Conservation (phyloP, 2,113 vertebrate genomes). For the Puma concolor region DNA sequence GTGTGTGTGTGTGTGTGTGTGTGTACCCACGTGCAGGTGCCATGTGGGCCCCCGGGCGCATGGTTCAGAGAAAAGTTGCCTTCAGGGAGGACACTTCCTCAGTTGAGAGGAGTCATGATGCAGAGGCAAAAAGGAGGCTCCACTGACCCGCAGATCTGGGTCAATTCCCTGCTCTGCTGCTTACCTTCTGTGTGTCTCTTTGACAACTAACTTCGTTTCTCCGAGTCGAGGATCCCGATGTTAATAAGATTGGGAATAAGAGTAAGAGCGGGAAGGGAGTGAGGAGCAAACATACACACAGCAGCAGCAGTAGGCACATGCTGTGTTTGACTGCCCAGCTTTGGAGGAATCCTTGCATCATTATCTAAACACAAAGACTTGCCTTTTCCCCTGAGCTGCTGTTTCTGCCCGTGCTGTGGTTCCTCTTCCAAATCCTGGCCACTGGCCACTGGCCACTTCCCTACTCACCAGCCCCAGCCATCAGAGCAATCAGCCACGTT, state of each 20-base stretch:
- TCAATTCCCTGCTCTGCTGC: background rate
- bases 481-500: background rate
- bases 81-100: background rate
- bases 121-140: fast-evolving
- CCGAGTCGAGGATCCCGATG: background rate
- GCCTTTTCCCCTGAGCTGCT: background rate
- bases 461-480: background rate
- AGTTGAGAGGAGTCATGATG: background rate
- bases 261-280: background rate
- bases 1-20: no score
- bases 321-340: background rate
- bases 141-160: background rate
- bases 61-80: background rate
- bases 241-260: background rate
- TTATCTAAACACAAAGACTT: background rate
- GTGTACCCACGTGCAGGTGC: fast-evolving
- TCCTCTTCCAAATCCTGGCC: background rate
- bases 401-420: background rate
- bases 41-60: fast-evolving
- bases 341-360: background rate
- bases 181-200: background rate
- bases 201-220: background rate
- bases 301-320: background rate
- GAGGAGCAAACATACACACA: background rate
- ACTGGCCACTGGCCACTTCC: background rate